Conservation (phyloP, 1,140 invertebrate genomes). For the Cheumatopsyche charites region DNA sequence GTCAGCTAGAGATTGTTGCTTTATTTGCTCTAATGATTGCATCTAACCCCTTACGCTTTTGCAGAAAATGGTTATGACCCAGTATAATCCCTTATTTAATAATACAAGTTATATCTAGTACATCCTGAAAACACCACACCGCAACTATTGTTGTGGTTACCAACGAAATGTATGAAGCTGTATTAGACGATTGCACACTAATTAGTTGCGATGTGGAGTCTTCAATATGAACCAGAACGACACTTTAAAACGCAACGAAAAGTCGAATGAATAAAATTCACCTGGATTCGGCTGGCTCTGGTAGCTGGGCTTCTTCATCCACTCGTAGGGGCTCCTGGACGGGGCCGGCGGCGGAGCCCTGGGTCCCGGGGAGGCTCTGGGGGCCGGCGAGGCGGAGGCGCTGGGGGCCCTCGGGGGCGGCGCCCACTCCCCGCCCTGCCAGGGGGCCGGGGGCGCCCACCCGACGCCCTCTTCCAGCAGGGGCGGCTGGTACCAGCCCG, state of each 20-base stretch:
- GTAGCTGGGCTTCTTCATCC: constrained; percentile 88
- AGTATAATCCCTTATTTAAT: too few species aligned
- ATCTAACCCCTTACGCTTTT: too few species aligned
- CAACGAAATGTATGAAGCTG: too few species aligned
- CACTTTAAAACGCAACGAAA: neutral
- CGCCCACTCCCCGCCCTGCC: constrained; percentile 47
- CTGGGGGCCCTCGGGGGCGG: constrained; percentile 51
- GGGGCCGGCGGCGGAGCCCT: constrained; percentile 54
- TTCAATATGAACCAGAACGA: too few species aligned
- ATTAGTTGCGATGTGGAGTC: too few species aligned
- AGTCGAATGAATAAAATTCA: constrained; percentile 50
- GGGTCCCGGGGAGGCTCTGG: constrained; percentile 62
- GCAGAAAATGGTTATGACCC: too few species aligned
- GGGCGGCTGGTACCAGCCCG: constrained; percentile 55
- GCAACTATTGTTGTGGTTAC: too few species aligned
- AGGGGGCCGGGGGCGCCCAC: constrained; percentile 52
- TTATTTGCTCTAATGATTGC: too few species aligned
- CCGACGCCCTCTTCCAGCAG: constrained; percentile 50
- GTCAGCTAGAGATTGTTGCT: too few species aligned
- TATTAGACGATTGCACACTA: too few species aligned
- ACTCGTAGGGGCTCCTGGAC: constrained; percentile 80
- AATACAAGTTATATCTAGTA: too few species aligned
- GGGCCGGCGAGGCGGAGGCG: constrained; percentile 50
- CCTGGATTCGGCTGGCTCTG: constrained; percentile 82
- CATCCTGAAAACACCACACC: too few species aligned